These are phyloP conservation scores for Periophthalmus modestus DNA, from an alignment of 2,113 vertebrate genomes.

Conservation along the genomic window DNA sequence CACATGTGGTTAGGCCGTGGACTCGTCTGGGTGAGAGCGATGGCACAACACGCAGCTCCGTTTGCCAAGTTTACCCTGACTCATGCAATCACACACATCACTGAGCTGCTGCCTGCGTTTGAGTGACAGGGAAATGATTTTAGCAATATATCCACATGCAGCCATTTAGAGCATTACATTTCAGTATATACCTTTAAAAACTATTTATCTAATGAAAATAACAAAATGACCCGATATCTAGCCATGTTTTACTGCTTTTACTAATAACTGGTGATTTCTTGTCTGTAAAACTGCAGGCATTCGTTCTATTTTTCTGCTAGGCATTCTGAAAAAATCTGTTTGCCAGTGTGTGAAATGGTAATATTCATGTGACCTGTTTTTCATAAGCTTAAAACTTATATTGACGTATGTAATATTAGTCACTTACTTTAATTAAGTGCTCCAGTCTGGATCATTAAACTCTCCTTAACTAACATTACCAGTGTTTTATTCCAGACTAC, in stretches of 20 bases:
- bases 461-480: too few species aligned
- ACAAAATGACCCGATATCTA: neutral
- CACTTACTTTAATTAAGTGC: too few species aligned
- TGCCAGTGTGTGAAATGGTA: neutral
- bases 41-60: conserved; percentile 61
- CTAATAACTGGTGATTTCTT: neutral
- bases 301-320: neutral
- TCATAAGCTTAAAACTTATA: too few species aligned
- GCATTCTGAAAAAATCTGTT: neutral
- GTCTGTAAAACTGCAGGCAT: neutral
- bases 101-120: conserved; percentile 49
- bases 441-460: too few species aligned
- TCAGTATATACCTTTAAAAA: too few species aligned
- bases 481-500: too few species aligned
- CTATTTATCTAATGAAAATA: too few species aligned
- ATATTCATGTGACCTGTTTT: too few species aligned
- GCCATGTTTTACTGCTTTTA: neutral
- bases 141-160: neutral
- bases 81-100: conserved; percentile 54
- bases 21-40: conserved; percentile 62
- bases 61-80: conserved; percentile 58
- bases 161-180: neutral
- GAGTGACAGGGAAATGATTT: conserved; percentile 6
- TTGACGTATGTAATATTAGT: too few species aligned
- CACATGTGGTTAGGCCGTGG: conserved; percentile 63